Conservation (phyloP, 2,113 vertebrate species). For the Cisticola juncidis region DNA sequence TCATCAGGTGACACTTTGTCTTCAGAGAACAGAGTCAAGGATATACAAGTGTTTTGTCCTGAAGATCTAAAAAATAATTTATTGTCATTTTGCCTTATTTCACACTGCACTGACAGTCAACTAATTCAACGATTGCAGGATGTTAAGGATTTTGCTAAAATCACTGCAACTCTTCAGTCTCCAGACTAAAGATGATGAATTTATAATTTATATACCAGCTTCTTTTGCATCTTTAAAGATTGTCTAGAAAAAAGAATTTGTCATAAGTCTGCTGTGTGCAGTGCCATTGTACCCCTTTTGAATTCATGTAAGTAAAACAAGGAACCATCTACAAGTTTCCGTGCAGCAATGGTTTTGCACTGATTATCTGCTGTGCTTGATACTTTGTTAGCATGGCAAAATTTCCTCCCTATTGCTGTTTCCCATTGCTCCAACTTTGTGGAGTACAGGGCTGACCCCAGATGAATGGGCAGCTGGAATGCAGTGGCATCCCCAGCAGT, state of each 20-base stretch:
- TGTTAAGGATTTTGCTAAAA: neutral
- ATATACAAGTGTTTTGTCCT: neutral
- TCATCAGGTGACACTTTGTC: neutral
- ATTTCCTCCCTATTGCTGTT: neutral
- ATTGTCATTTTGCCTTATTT: neutral
- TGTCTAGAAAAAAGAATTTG: neutral
- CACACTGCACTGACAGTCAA: neutral
- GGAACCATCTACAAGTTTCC: neutral
- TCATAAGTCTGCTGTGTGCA: neutral
- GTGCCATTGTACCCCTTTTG: neutral
- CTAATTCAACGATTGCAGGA: neutral
- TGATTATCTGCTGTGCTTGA: neutral
- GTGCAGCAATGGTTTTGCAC: neutral
- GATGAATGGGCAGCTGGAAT: neutral
- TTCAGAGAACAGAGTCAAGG: neutral
- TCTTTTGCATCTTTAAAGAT: neutral
- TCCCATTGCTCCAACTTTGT: neutral
- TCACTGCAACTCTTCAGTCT: neutral
- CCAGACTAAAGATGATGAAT: neutral
- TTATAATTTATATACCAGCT: neutral
- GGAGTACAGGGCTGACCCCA: neutral
- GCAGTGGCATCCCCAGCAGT: neutral
- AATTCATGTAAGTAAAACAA: neutral
- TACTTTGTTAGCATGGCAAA: neutral
- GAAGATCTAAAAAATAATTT: neutral